Base-by-base conservation (phyloP, 1,140 invertebrate species). In the Megalonaias nervosa region DNA sequence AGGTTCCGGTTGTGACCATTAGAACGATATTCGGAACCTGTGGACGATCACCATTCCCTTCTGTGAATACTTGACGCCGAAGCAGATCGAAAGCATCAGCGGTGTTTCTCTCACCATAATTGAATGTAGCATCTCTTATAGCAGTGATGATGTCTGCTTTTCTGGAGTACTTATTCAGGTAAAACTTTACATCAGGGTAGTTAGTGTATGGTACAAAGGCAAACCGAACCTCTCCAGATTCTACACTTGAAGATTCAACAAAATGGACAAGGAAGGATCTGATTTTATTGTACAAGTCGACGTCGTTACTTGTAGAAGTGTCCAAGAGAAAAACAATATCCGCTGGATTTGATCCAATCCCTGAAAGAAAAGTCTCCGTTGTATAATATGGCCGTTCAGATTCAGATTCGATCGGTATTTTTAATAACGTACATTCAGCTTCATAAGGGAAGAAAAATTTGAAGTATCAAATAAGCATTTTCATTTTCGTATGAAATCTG, bases 71-170 rank as follows among this genome's bases (percentile, higher is more conserved):
- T 56, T 83, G 65, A 2, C 70, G 75, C 57, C 85, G 75, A 16
- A 85, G 75, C 19, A 82, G 67, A 38, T 75, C 78, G 19, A 90
- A 71, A 11, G 88, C 86, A n/a, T 75, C 79, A 2, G 82, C 85
- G 0, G 84, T 85, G 72, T 86, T 85, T 15, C 84, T 82, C 56
- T 77, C 75, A 2, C 81, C 84, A 13, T 72, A 71, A 26, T 26
- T 67, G 67, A 81, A 86, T 13, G 71, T 74, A 56, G 81, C 70
- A 23, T 59, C 74, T 56, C 56, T 72, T 48, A 86, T 79, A 13
- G 81, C 84, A 26, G 77, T 62, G 17, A 68, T 59, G 13, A 81
- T 62, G 13, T 73, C 70, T 9, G 12, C n/a, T 66, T 68, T 70
- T 12, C 14, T 57, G 13, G 23, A 58, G 56, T 73, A 80, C 19